Base-by-base conservation (phyloP, 2,888 invertebrate genomes). In the Limnephilus rhombicus region DNA sequence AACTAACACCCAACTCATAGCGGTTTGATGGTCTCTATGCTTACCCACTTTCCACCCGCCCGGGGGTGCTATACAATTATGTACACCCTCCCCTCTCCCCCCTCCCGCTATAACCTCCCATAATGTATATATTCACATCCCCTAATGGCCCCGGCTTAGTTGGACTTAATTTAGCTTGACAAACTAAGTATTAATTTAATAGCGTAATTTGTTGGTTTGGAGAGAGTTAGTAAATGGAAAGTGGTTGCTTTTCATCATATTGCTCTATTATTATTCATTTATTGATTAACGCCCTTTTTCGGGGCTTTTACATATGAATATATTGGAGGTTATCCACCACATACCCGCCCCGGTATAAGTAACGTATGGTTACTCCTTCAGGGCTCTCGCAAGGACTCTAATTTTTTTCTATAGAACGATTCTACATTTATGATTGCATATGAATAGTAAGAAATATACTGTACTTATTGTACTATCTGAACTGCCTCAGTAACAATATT, bases 121-220 rank as follows among this genome's bases (percentile, higher is more conserved):
- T 0, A 24, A 68, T 68, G 68, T 83, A 18, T 83, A 41, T 45
- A 41, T 83, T 18, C 83, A 37, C 83, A 37, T 9, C 68, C 83
- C 83, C 83, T 83, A 83, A 83, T 37, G 37, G 37, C 37, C 37
- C 34, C 24, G 83, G 31, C 24, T 15, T 41, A 41, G 83, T 15
- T 7, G 5, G 18, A 34, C 37, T 31, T 37, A 83, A 83, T 83
- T 83, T 31, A 34, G 83, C 83, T 34, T 83, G 83, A 83, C 83
- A 83, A 83, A 68, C n/a, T 68, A n/a, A 68, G 68, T 68, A 68
- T 68, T 68, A 24, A n/a, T 68, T 68, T 68, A 68, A 68, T 68
- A 9, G 68, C 9, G 68, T 68, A 24, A 68, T 68, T 68, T 68
- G 68, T 68, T 24, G 68, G 68, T 68, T 68, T 68, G 24, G n/a